Conservation (phyloP, 1,140 invertebrate genomes). For the Saccostrea glomerata region DNA sequence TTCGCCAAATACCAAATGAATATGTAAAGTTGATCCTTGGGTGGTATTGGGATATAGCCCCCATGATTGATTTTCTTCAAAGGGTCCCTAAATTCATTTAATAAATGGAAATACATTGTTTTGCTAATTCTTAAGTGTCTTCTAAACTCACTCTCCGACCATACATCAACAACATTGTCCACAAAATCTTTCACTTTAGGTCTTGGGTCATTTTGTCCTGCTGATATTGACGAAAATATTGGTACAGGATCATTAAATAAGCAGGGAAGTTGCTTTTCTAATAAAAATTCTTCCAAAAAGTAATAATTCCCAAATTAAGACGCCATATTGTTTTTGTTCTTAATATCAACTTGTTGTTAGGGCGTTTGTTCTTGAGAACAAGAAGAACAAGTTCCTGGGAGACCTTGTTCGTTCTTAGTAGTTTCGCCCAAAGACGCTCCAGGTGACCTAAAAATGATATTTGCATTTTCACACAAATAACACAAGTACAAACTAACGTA, state of each 20-base stretch:
- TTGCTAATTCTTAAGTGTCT: slow-evolving; percentile 46
- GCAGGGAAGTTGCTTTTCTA: not conserved
- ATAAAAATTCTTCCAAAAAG: slow-evolving; percentile 28
- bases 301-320: not conserved
- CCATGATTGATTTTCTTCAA: slow-evolving; percentile 21
- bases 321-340: slow-evolving; percentile 40
- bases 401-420: not conserved
- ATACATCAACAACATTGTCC: not conserved
- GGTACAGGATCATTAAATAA: not conserved
- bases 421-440: slow-evolving; percentile 40
- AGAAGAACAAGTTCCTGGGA: slow-evolving; percentile 35
- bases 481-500: too few relatives aligned
- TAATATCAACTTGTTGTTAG: slow-evolving; percentile 16
- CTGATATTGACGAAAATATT: not conserved
- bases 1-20: slow-evolving; percentile 47
- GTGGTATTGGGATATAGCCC: slow-evolving; percentile 32
- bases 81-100: not conserved
- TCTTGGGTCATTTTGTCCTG: not conserved
- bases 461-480: too few relatives aligned
- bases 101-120: slow-evolving; percentile 25
- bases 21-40: slow-evolving; percentile 42
- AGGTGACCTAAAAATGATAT: too few relatives aligned
- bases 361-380: slow-evolving; percentile 26
- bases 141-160: slow-evolving; percentile 44
- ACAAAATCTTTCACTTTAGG: slow-evolving; percentile 41